Evolutionary conservation across 2,797 vertebrate species (phyloP), one percentile per base, ranked within the genome.

Genomic region (Silurus aristotelis): DNA sequence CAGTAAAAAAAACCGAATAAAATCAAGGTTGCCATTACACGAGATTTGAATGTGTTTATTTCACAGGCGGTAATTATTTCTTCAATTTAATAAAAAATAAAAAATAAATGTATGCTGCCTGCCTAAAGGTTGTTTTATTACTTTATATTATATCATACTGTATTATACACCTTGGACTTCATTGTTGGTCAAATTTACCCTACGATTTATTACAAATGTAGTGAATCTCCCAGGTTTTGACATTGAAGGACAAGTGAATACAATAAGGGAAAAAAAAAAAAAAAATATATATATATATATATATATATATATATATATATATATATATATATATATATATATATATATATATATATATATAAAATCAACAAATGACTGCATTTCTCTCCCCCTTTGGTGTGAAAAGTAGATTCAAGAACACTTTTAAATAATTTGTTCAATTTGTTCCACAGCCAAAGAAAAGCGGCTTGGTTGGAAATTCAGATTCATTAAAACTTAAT

Each of bases 381-480:
- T 97, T 82, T 96, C 96, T 96, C 95, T 95, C 95, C 96, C 97
- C 97, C 96, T 97, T 98, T 97, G 96, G 97, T 97, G 97, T 96
- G 95, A 98, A 97, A 97, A 98, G 96, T 97, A 97, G 97, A 98
- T 96, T 97, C 97, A 96, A 97, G 96, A 98, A 99, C 97, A 97
- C 97, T 99, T 99, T 99, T 98, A 99, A 99, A 98, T 98, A 99
- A 99, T 99, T 99, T 99, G 98, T 99, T 98, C 97, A 99, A 98
- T 99, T 99, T 99, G 97, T 98, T 98, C 97, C 97, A 98, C 97
- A 97, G 97, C 98, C 97, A 98, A 98, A 97, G 97, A 98, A 97
- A 98, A 97, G 97, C 96, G 95, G 96, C 97, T 98, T 97, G 97
- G 96, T 97, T 97, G 96, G 96, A 98, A 98, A 98, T 97, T 97